Evolutionary conservation across 2,888 invertebrate genomes (phyloP), one percentile per base, ranked within the genome.

Genomic region (Nemoura dubitans): DNA sequence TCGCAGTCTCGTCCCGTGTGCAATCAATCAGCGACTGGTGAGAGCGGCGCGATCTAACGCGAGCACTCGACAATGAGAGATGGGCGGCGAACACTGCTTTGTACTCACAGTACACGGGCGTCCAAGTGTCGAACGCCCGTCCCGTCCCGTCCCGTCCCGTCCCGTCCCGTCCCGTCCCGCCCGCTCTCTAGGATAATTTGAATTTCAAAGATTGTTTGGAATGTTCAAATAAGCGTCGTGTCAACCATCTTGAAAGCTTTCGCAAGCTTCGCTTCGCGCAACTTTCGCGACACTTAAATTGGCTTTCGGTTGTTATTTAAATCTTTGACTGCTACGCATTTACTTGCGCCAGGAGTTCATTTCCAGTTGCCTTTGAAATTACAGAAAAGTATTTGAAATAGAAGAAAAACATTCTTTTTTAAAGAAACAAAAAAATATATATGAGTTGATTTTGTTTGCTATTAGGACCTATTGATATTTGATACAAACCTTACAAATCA

Each of bases 201-300:
- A 36, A 36, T 83, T 42, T 83, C 25, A 83, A 83, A 83, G 42
- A 36, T 36, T 36, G 83, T 83, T 83, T 42, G 42, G 81, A 81
- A 81, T 81, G 30, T 81, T 29, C 81, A 21, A 81, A 81, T 81
- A 81, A 81, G 81, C 81, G n/a, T 30, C 81, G 30, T n/a, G n/a
- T 25, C 36, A 36, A 36, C 36, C 14, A 21, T 59, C 21, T 59
- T 7, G 59, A 21, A 59, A 59, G 16, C 3, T 36, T 10, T 21
- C 21, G 59, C 3, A 59, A 59, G 59, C 16, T 59, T 59, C 59
- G 16, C 59, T 21, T 10, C 14, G 36, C 36, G 36, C 36, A 10
- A 14, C 21, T 59, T 59, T 59, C 14, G 59, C 59, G 59, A 59
- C 59, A 59, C 21, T 59, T 21, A 59, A 59, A 59, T 59, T 59